A percentile compares a stretch with the other conserved stretches of the same genome.
phyloP scores from a whole-genome alignment of 2,797 vertebrate species.

The Paedocypris micromegethes region DNA sequence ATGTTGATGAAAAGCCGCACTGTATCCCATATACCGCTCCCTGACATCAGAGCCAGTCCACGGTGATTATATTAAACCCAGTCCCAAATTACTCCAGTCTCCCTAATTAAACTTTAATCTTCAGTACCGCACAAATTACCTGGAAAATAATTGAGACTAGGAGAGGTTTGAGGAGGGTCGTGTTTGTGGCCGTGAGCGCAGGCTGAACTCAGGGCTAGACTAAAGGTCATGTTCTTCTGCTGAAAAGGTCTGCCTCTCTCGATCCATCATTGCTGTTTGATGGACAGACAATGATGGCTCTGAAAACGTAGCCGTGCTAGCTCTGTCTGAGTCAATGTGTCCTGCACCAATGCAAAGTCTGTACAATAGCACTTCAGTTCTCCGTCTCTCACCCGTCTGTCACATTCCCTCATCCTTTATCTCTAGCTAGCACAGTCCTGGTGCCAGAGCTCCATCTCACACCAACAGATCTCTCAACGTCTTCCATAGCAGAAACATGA shows the following conservation, averaged over 20 bases:
- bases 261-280: constrained; percentile 25
- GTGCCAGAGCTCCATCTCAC: constrained; percentile 11
- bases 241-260: constrained; percentile 40
- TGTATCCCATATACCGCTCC: constrained; percentile 36
- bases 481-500: constrained; percentile 49
- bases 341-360: constrained; percentile 58
- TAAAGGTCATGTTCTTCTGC: constrained; percentile 51
- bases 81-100: constrained; percentile 69
- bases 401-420: constrained; percentile 11
- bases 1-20: constrained; percentile 40
- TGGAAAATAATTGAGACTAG: constrained; percentile 47
- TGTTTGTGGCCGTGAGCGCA: constrained; percentile 18
- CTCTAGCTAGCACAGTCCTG: constrained; percentile 1
- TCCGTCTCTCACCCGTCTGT: constrained; percentile 9
- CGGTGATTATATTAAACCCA: constrained; percentile 48
- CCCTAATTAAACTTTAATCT: constrained; percentile 80
- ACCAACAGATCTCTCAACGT: constrained; percentile 28
- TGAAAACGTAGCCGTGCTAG: constrained; percentile 52
- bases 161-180: constrained; percentile 28
- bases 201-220: constrained; percentile 32
- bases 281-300: constrained; percentile 34
- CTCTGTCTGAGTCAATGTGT: constrained; percentile 52
- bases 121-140: constrained; percentile 72
- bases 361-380: constrained; percentile 40
- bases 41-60: constrained; percentile 41